Evolutionary conservation across 2,797 vertebrate genomes (phyloP).

Genomic region (Alectoris magna): DNA sequence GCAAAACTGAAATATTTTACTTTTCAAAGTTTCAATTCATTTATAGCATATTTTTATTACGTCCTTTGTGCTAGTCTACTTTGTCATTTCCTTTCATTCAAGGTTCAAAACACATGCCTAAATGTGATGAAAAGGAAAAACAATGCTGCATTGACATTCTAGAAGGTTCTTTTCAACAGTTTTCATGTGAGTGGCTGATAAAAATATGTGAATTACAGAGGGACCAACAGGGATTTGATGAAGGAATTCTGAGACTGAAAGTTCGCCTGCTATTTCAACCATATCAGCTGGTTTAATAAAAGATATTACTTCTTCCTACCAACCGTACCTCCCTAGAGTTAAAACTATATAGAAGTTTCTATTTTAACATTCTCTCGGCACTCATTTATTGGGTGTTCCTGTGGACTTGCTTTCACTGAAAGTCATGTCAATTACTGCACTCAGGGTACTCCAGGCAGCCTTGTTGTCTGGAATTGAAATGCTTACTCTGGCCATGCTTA

Average conservation of each 20-base stretch:
- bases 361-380: conserved; percentile 24
- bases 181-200: neutral
- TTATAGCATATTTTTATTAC: neutral
- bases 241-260: conserved; percentile 23
- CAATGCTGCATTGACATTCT: neutral
- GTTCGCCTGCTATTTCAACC: conserved; percentile 38
- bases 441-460: neutral
- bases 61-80: neutral
- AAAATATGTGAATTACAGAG: conserved; percentile 18
- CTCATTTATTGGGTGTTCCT: neutral
- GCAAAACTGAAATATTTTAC: neutral
- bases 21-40: neutral
- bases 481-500: neutral
- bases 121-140: neutral
- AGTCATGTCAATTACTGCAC: neutral
- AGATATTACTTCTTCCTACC: conserved; percentile 22
- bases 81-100: neutral
- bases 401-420: neutral
- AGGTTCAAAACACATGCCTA: neutral
- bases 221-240: neutral
- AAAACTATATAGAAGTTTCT: neutral
- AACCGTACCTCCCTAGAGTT: neutral
- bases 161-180: neutral
- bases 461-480: neutral
- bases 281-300: conserved; percentile 34